A percentile compares a stretch with the other conserved stretches of the same genome.
Conservation (phyloP, 2,113 vertebrate genomes). For the Apodemus sylvaticus region DNA sequence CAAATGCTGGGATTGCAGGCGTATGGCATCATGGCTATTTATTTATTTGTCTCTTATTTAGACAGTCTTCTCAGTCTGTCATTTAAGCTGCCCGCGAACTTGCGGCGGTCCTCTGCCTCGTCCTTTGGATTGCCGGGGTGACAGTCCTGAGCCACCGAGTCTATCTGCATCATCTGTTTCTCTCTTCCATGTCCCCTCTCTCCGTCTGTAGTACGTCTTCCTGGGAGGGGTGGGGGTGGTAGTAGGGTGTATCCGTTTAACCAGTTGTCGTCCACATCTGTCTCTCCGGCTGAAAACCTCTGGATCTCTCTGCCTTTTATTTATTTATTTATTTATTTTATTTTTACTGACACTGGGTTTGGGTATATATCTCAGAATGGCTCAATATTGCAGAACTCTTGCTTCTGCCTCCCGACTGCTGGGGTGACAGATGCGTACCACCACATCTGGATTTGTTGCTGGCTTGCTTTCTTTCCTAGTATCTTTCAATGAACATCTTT, state of each 20-base stretch:
- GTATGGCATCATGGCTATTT: too few relatives aligned
- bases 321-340: not conserved
- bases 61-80: not conserved
- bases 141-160: not conserved
- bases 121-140: not conserved
- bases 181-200: too few relatives aligned
- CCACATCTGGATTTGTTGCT: not conserved
- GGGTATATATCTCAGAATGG: not conserved
- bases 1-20: not conserved
- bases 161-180: not conserved
- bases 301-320: not conserved
- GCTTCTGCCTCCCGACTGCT: not conserved
- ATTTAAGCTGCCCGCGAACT: not conserved
- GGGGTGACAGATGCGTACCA: not conserved
- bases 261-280: not conserved
- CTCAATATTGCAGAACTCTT: not conserved
- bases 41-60: not conserved
- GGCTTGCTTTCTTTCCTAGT: not conserved
- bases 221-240: not conserved
- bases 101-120: not conserved
- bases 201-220: not conserved
- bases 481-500: not conserved
- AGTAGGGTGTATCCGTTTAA: not conserved
- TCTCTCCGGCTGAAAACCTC: not conserved
- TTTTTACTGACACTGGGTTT: not conserved